Percentiles rank a stretch among this genome's conserved stretches.
phyloP scores from a whole-genome alignment of 1,140 invertebrate genomes.

The Procambarus virginalis region DNA sequence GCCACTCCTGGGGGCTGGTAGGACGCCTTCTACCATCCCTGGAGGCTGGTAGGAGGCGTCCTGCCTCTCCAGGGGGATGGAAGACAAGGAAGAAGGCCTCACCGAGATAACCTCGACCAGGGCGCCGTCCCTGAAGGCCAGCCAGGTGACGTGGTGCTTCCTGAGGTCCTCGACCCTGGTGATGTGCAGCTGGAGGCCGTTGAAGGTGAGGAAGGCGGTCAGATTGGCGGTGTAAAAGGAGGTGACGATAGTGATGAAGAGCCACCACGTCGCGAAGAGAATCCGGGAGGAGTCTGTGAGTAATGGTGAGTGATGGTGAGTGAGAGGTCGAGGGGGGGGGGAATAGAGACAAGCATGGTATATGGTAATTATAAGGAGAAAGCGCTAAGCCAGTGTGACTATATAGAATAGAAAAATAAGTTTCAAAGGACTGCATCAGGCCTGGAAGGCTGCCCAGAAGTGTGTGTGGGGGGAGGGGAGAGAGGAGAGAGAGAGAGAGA shows the following conservation, averaged over 20 bases:
- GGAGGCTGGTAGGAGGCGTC: too few species aligned
- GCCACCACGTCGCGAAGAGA: slow-evolving; percentile 92
- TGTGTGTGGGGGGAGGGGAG: neutral
- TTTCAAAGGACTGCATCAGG: too few species aligned
- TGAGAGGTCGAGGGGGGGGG: neutral
- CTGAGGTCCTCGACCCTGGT: slow-evolving; percentile 81
- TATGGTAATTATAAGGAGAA: neutral
- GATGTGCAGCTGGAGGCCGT: slow-evolving; percentile 86
- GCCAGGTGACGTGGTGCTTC: slow-evolving; percentile 41
- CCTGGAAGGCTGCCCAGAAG: neutral
- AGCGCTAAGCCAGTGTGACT: too few species aligned
- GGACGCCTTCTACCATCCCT: too few species aligned
- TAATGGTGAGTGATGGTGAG: neutral
- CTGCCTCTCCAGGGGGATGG: neutral
- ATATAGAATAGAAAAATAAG: too few species aligned
- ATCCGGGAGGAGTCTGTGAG: slow-evolving; percentile 85
- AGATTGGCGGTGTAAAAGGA: slow-evolving; percentile 95
- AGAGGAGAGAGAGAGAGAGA: neutral
- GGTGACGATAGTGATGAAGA: slow-evolving; percentile 89
- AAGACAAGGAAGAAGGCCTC: neutral
- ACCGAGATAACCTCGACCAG: slow-evolving; percentile 60
- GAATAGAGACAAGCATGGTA: neutral
- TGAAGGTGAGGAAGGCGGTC: slow-evolving; percentile 89
- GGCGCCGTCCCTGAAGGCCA: slow-evolving; percentile 62
- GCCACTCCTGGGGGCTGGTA: too few species aligned